These are phyloP conservation scores for Hucho hucho DNA, from an alignment of 2,113 vertebrate genomes.

Conservation along the genomic window DNA sequence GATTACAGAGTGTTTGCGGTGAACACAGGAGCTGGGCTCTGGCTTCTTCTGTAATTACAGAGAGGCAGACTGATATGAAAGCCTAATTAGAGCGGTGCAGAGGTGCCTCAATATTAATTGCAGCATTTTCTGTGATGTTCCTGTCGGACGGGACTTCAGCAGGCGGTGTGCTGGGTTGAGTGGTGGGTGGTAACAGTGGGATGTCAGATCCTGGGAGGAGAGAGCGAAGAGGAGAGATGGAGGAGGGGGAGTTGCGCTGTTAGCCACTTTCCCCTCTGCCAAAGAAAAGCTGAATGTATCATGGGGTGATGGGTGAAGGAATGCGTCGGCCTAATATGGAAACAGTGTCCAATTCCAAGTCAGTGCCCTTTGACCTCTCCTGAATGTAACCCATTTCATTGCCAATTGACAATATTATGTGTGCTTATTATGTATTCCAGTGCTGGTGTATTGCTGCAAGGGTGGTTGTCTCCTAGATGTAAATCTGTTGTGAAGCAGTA, in stretches of 20 bases:
- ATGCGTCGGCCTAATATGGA: neutral
- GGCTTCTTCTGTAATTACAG: conserved; percentile 66
- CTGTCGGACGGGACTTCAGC: conserved; percentile 40
- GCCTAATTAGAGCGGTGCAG: conserved; percentile 66
- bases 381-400: no score
- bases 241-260: no score
- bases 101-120: conserved; percentile 61
- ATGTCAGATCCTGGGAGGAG: conserved; percentile 18
- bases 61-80: conserved; percentile 59
- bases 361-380: no score
- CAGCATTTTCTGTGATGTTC: conserved; percentile 49
- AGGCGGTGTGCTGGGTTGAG: conserved; percentile 41
- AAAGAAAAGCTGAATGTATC: neutral
- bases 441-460: no score
- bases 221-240: neutral
- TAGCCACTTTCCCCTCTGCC: no score
- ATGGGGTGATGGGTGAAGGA: neutral
- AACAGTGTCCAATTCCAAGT: neutral
- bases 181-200: conserved; percentile 48
- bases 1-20: conserved; percentile 60
- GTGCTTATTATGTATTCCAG: no score
- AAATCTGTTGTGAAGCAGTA: no score
- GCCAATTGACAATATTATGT: no score
- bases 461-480: no score
- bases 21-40: conserved; percentile 41